These are phyloP conservation scores for Sinohyriopsis cumingii DNA, from an alignment of 2,888 invertebrate species.

Conservation along the genomic window DNA sequence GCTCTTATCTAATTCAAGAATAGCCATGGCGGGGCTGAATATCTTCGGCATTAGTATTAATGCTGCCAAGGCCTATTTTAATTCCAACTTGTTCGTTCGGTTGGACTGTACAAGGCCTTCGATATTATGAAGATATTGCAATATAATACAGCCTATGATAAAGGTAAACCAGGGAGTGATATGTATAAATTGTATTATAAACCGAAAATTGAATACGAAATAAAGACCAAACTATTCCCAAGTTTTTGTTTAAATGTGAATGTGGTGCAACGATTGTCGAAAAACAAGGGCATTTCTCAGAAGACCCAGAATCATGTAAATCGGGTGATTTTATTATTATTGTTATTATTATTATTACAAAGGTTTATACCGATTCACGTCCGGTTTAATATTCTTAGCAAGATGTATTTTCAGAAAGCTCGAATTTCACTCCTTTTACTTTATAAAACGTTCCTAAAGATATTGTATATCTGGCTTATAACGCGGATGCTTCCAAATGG, in stretches of 20 bases:
- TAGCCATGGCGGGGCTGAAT: neutral
- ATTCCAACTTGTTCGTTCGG: neutral
- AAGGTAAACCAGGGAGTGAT: neutral
- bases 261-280: neutral
- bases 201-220: neutral
- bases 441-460: too few relatives aligned
- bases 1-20: neutral
- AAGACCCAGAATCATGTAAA: neutral
- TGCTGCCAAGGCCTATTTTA: neutral
- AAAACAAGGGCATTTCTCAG: neutral
- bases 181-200: conserved; percentile 4
- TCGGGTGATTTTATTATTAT: conserved; percentile 1
- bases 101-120: neutral
- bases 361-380: too few relatives aligned
- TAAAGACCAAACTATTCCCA: neutral
- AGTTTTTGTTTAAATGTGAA: neutral
- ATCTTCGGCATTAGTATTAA: neutral
- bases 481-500: too few relatives aligned
- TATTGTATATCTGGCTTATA: too few relatives aligned
- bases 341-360: neutral
- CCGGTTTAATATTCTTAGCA: too few relatives aligned
- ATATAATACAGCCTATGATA: neutral
- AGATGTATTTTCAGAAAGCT: too few relatives aligned
- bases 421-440: too few relatives aligned
- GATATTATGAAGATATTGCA: neutral